A percentile compares a stretch with the other conserved stretches of the same genome.
Evolutionary conservation across 2,888 invertebrate species (phyloP).

Genomic region (Microctonus brassicae): DNA sequence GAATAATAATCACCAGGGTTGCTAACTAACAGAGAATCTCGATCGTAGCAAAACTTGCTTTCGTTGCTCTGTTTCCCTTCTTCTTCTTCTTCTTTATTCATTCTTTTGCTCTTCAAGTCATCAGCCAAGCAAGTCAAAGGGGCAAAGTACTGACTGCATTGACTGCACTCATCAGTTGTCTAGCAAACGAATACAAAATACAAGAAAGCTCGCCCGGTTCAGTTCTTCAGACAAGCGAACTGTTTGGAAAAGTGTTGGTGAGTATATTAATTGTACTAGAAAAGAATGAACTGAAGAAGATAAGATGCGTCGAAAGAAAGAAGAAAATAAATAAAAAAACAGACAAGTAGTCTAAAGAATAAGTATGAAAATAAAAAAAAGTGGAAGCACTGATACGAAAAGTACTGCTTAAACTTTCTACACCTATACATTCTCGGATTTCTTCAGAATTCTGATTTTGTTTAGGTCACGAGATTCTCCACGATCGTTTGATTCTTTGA

Average conservation of each 20-base stretch:
- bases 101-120: constrained; percentile 20
- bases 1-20: constrained; percentile 40
- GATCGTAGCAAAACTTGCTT: constrained; percentile 22
- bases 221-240: constrained; percentile 33
- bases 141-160: constrained; percentile 18
- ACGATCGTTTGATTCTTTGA: constrained; percentile 18
- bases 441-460: constrained; percentile 22
- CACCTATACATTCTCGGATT: constrained; percentile 9
- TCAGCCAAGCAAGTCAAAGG: constrained; percentile 22
- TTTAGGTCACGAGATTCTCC: constrained; percentile 5
- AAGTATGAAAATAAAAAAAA: constrained; percentile 33
- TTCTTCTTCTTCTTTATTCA: constrained; percentile 21
- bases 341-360: constrained; percentile 5
- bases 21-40: constrained; percentile 5
- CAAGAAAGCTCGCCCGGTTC: not conserved
- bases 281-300: constrained; percentile 1
- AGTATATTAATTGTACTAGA: constrained; percentile 32
- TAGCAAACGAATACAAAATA: not conserved
- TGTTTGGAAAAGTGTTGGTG: constrained; percentile 28
- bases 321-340: constrained; percentile 13
- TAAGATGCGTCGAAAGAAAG: not conserved
- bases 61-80: not conserved
- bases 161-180: not conserved
- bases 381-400: not conserved
- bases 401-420: constrained; percentile 12